These are phyloP conservation scores for Sipha flava DNA, from an alignment of 1,140 invertebrate genomes.

Conservation along the genomic window DNA sequence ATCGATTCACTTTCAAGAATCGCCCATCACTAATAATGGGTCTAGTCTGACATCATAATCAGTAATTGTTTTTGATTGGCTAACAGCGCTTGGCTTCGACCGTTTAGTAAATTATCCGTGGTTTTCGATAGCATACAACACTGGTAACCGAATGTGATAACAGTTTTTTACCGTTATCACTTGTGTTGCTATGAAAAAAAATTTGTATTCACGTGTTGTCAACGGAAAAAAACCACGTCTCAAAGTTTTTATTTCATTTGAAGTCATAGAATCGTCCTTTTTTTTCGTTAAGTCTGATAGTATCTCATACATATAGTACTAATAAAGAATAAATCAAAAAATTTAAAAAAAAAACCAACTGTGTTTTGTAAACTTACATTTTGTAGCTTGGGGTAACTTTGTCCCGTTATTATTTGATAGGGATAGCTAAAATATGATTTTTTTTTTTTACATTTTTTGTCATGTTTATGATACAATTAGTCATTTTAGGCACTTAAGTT, in stretches of 20 bases:
- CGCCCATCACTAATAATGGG: too few relatives aligned
- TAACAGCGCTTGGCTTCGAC: too few relatives aligned
- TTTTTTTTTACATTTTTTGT: not conserved
- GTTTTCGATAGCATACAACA: not conserved
- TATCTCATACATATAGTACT: not conserved
- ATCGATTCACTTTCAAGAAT: too few relatives aligned
- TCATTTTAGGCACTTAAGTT: not conserved
- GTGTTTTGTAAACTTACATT: not conserved
- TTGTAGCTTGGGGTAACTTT: not conserved
- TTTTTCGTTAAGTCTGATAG: not conserved
- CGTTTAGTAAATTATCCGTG: too few relatives aligned
- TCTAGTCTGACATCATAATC: too few relatives aligned
- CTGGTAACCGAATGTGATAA: not conserved
- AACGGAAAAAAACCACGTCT: not conserved
- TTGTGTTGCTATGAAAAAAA: not conserved
- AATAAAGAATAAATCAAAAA: not conserved
- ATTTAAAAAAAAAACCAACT: not conserved
- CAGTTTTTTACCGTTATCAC: not conserved
- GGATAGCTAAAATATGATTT: not conserved
- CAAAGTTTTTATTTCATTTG: not conserved
- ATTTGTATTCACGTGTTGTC: not conserved
- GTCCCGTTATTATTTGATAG: not conserved
- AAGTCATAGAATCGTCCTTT: not conserved
- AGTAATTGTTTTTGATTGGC: too few relatives aligned
- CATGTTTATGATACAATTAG: not conserved